Percentiles rank a stretch among this genome's conserved stretches.
Evolutionary conservation across 2,113 vertebrate genomes (phyloP).

Genomic region (Oncorhynchus mykiss): DNA sequence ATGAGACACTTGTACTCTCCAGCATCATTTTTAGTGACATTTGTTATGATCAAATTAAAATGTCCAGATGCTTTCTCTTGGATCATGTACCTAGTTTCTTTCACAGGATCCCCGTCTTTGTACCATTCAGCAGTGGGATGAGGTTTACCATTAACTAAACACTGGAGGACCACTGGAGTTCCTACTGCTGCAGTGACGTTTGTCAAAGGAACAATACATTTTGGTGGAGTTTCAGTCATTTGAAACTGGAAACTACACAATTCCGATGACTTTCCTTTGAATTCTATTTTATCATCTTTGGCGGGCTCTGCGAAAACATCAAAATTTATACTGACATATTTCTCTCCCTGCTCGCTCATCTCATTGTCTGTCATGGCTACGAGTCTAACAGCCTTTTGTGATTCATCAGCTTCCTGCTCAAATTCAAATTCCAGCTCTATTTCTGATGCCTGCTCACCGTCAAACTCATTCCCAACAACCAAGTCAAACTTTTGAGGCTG

Average conservation of each 20-base stretch:
- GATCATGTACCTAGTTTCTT: conserved; percentile 79
- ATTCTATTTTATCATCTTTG: conserved; percentile 80
- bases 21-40: conserved; percentile 77
- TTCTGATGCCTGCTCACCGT: conserved; percentile 80
- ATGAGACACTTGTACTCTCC: conserved; percentile 91
- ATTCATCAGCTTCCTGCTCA: conserved; percentile 71
- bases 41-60: conserved; percentile 86
- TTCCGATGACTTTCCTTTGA: conserved; percentile 82
- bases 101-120: conserved; percentile 79
- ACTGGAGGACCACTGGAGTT: conserved; percentile 85
- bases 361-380: conserved; percentile 77
- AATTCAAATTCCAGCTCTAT: conserved; percentile 87
- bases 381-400: conserved; percentile 74
- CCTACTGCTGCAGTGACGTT: conserved; percentile 81
- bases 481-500: conserved; percentile 77
- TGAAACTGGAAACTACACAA: conserved; percentile 90
- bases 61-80: conserved; percentile 83
- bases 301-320: conserved; percentile 81
- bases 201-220: conserved; percentile 81
- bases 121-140: conserved; percentile 82
- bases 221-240: conserved; percentile 84
- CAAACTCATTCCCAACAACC: conserved; percentile 73
- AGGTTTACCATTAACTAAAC: conserved; percentile 85
- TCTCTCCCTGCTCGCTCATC: conserved; percentile 74
- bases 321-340: conserved; percentile 78